Evolutionary conservation across 2,113 vertebrate genomes (phyloP), one percentile per base, ranked within the genome.

Genomic region (Heliornis fulica): DNA sequence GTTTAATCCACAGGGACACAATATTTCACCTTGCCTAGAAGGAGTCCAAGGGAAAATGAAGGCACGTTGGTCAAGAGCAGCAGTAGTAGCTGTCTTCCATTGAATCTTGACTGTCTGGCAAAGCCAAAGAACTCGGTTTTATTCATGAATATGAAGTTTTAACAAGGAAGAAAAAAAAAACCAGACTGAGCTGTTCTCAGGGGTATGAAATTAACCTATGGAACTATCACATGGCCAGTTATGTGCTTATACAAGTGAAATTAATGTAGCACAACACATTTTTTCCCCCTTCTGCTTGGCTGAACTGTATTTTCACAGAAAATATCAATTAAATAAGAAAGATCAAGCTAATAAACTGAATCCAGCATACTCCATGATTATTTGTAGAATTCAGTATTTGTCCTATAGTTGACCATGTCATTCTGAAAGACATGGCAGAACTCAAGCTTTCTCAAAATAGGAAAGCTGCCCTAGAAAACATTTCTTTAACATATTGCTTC

Each of bases 311-410:
- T 95, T 94, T 82, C 69, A 81, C 50, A 92, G 71, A 15, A 92
- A 96, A 89, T 38, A 92, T 77, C 76, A 90, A 75, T 88, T 94
- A 92, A 96, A 56, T 74, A 94, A 21, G 32, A 90, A 83, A 92
- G 29, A 90, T 77, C 31, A 93, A 86, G 56, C 19, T 74, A 93
- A 71, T 66, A 86, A 77, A 64, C 43, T 71, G 20, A 26, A 86
- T 36, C 20, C 28, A 48, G 6, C 6, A 22, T 41, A 66, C 7
- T 29, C 29, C 80, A 23, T 82, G 51, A 89, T 83, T 75, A 71
- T 66, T 43, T 71, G 56, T 56, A 81, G 41, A 56, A 78, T 48
- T 77, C 46, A 65, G 8, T 60, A 28, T 88, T 93, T 69, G 71
- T 34, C 41, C 13, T 54, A 13, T 29, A 93, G 34, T 60, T 83